phyloP scores from a whole-genome alignment of 2,888 invertebrate genomes.

The Hetaerina titia region DNA sequence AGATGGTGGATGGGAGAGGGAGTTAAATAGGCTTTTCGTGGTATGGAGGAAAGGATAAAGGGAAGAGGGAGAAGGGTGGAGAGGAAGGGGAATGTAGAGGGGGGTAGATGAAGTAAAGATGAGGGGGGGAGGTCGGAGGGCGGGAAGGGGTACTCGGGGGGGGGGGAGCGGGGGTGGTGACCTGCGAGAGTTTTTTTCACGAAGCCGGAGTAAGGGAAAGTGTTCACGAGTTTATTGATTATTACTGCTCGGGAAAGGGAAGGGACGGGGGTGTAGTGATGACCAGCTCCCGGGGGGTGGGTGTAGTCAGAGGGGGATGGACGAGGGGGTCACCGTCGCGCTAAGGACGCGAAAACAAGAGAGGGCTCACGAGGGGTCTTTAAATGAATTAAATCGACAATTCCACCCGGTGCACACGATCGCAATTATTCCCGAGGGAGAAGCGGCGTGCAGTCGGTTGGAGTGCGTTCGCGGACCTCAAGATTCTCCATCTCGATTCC shows the following conservation, averaged over 20 bases:
- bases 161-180: conserved; percentile 10
- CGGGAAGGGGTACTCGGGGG: conserved; percentile 19
- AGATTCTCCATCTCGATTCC: too few species aligned
- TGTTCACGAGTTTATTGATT: conserved; percentile 57
- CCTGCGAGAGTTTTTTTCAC: conserved; percentile 68
- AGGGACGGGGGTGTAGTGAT: neutral
- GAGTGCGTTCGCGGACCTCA: too few species aligned
- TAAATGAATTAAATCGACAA: neutral
- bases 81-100: neutral
- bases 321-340: neutral
- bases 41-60: conserved; percentile 44
- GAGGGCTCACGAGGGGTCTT: neutral
- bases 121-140: conserved; percentile 33
- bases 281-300: neutral
- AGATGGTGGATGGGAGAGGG: neutral
- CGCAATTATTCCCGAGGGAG: neutral
- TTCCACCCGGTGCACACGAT: neutral
- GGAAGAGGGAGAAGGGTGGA: conserved; percentile 4
- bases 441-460: too few species aligned
- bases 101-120: neutral
- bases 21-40: neutral
- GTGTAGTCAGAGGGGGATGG: neutral
- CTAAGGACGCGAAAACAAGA: neutral
- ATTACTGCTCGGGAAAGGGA: neutral
- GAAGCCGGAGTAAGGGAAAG: conserved; percentile 50